Base-by-base conservation (phyloP, 2,797 vertebrate genomes). In the Parauchenoglanis ngamensis region DNA sequence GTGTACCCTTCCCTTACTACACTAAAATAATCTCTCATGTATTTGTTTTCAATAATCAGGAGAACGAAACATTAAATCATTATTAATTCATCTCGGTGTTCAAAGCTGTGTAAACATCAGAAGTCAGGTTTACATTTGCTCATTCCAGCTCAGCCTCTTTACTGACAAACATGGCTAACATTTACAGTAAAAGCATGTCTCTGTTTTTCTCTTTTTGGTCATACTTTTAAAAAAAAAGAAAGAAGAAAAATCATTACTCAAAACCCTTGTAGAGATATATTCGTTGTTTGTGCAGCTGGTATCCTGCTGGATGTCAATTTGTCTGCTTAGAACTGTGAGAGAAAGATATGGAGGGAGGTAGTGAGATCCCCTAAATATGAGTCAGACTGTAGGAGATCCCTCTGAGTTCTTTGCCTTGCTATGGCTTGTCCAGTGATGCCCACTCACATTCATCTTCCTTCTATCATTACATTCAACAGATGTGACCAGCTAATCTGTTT, bases 311-410 rank as follows among this genome's bases (percentile, higher is more conserved):
- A 84, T 73, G 83, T 59, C 68, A 73, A 25, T 84, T 84, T 72
- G 67, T 84, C 52, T 7, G 23, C 73, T 78, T 44, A n/a, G 44
- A 65, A 65, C 80, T 65, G 56, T 13, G 7, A 65, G 59, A 52
- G 46, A 79, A 65, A 79, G 21, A 56, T 65, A 86, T 35, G 31
- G 57, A 56, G 77, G 67, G 80, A 46, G 65, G 87, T 31, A 6
- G 35, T 72, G 40, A 87, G 86, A 91, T 90, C 89, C 88, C 85
- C 86, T 80, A 17, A 44, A 84, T 81, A 84, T 91, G 89, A 89
- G 89, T 91, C 90, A 91, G 82, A 88, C 77, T 85, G 72, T 57
- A 49, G 85, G 85, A 91, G 88, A 84, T 88, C 89, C 86, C 82
- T 87, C 21, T 23, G 40, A 90, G 25, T 40, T 84, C 17, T 83